Conservation (phyloP, 2,888 invertebrate species). For the Mythimna loreyi region DNA sequence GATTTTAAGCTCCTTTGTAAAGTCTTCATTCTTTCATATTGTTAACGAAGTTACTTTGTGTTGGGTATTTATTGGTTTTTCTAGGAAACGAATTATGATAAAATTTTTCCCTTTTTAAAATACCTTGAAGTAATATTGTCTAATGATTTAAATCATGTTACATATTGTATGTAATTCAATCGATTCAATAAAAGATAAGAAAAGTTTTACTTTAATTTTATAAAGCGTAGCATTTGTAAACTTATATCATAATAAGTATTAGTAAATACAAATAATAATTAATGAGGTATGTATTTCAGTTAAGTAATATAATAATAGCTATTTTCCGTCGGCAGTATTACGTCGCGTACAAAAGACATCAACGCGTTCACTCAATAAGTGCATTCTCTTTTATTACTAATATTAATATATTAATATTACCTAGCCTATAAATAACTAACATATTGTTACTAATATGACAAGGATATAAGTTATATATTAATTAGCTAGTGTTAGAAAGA, state of each 20-base stretch:
- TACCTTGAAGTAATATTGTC: too few relatives aligned
- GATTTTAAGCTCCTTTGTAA: background rate
- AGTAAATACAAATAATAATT: background rate
- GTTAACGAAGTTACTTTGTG: background rate
- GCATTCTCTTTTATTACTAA: slow-evolving; percentile 7
- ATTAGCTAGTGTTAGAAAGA: background rate
- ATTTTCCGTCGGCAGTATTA: slow-evolving; percentile 41
- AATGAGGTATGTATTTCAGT: background rate
- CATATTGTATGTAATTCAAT: too few relatives aligned
- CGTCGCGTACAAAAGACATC: slow-evolving; percentile 77
- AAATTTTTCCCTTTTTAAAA: too few relatives aligned
- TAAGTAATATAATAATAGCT: background rate
- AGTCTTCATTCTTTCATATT: background rate
- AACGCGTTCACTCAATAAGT: slow-evolving; percentile 68
- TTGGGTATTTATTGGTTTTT: background rate
- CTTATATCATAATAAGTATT: background rate
- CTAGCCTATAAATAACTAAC: background rate
- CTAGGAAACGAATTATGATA: background rate
- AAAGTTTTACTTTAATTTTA: too few relatives aligned
- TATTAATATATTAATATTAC: background rate
- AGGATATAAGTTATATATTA: background rate
- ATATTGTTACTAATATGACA: too few relatives aligned
- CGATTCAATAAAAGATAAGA: background rate
- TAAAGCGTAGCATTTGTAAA: background rate
- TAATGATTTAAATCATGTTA: too few relatives aligned